Conservation (phyloP, 2,888 invertebrate species). For the Isoperla grammatica region DNA sequence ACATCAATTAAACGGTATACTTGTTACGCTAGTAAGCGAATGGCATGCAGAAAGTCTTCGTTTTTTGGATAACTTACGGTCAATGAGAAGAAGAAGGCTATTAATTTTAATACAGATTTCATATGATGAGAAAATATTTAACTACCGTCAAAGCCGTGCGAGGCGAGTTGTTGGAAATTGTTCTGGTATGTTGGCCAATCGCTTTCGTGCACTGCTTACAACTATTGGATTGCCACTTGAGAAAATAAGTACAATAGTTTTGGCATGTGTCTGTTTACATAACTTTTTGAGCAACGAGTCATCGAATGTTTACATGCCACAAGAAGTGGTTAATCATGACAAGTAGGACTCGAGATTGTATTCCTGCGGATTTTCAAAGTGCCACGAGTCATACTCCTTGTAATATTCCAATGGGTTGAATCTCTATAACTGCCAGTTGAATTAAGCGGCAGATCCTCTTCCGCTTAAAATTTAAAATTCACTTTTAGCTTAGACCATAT, state of each 20-base stretch:
- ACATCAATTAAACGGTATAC: too few relatives aligned
- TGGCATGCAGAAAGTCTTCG: neutral
- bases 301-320: too few relatives aligned
- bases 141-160: conserved; percentile 25
- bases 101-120: conserved; percentile 8
- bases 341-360: too few relatives aligned
- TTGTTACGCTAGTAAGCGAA: neutral
- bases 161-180: conserved; percentile 24
- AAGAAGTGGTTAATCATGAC: too few relatives aligned
- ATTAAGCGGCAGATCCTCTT: too few relatives aligned
- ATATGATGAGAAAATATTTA: conserved; percentile 25
- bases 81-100: conserved; percentile 32
- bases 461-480: too few relatives aligned
- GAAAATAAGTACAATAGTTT: conserved; percentile 20
- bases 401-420: too few relatives aligned
- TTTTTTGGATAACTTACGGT: conserved; percentile 2
- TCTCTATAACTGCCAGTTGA: too few relatives aligned
- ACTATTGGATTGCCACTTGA: conserved; percentile 25
- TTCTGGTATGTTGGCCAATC: conserved; percentile 30
- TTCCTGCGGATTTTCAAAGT: too few relatives aligned
- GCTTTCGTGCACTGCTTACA: conserved; percentile 29
- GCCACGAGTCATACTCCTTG: too few relatives aligned
- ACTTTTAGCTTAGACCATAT: too few relatives aligned
- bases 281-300: too few relatives aligned
- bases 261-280: conserved; percentile 22